Conservation (phyloP, 2,888 invertebrate species). For the Chloroclysta siterata region DNA sequence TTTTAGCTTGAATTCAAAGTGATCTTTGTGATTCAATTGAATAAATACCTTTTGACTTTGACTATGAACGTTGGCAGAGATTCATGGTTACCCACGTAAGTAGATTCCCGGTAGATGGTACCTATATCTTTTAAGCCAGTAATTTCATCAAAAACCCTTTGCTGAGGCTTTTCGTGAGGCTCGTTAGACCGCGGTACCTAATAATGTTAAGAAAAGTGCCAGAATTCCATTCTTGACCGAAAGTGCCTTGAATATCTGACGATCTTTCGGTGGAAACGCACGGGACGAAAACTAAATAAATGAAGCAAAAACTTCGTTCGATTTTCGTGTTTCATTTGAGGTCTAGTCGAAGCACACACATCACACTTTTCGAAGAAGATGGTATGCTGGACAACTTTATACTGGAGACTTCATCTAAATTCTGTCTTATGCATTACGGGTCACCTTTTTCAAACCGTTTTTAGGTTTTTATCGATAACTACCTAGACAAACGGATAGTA, state of each 20-base stretch:
- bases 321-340: not conserved
- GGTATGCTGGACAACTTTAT: too few relatives aligned
- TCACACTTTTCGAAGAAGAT: too few relatives aligned
- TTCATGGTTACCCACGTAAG: not conserved
- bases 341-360: too few relatives aligned
- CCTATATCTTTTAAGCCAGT: not conserved
- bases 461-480: too few relatives aligned
- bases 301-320: too few relatives aligned
- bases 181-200: constrained; percentile 47
- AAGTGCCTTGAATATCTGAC: constrained; percentile 70
- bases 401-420: too few relatives aligned
- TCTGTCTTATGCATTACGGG: too few relatives aligned
- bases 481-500: too few relatives aligned
- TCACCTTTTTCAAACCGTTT: too few relatives aligned
- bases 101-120: not conserved
- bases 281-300: constrained; percentile 25
- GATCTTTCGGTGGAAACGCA: constrained; percentile 57
- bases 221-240: constrained; percentile 71
- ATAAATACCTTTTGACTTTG: too few relatives aligned
- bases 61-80: not conserved
- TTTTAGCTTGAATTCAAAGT: too few relatives aligned
- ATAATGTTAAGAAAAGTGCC: constrained; percentile 74
- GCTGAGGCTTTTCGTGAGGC: constrained; percentile 20
- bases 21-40: too few relatives aligned
- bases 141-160: constrained; percentile 17